Evolutionary conservation across 2,797 vertebrate genomes (phyloP), one percentile per base, ranked within the genome.

Genomic region (Sphaeramia orbicularis): DNA sequence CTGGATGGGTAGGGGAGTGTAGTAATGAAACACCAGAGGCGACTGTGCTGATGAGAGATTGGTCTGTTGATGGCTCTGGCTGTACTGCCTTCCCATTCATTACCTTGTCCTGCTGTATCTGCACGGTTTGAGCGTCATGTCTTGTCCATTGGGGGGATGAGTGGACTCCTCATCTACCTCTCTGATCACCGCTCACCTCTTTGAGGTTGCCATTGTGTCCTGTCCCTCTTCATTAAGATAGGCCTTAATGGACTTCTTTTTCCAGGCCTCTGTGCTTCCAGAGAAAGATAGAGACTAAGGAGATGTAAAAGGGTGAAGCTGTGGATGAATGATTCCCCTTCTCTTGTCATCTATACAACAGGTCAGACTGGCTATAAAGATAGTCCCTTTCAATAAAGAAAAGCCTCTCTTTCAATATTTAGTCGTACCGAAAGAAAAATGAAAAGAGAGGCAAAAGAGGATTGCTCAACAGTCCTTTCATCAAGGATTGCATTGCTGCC

Each of bases 191-290:
- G 64, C 73, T 84, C 81, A 65, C 88, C 92, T 90, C 90, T 88
- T 74, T 66, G 59, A 91, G 85, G 79, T 86, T 85, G 81, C 88
- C 71, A 89, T 87, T 92, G 89, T 89, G 85, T 80, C 78, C 65
- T 3, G 80, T 83, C 88, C 87, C 76, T 92, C 88, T 91, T 89
- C 78, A 90, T 91, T 91, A 90, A 86, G 86, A 93, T 90, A 88
- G 83, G 69, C 74, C 75, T 89, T 90, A 91, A 93, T 92, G 82
- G 87, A 83, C 21, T 24, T 24, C 79, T 90, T 88, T 84, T 80
- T 60, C 45, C 50, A 62, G 50, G 77, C 47, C 42, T 61, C 71
- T 48, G 68, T 79, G 71, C 74, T 77, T 50, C 50, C 61, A 32
- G 52, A 77, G 63, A 67, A 65, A 79, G 66, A 83, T 60, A 76